Evolutionary conservation across 2,888 invertebrate genomes (phyloP).

Genomic region (Hermaeophaga mercurialis): DNA sequence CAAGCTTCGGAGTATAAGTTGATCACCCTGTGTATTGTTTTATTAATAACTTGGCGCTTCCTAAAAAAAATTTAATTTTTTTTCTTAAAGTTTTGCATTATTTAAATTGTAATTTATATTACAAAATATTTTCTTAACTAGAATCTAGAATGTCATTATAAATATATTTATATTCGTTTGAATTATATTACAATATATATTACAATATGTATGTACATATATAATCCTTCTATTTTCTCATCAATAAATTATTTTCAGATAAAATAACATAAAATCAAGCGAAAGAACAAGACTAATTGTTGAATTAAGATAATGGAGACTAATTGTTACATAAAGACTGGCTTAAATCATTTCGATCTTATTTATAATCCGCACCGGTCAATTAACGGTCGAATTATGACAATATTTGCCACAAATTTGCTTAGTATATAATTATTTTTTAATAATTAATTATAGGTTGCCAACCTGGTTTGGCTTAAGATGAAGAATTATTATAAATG

Average conservation of each 20-base stretch:
- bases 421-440: slow-evolving; percentile 11
- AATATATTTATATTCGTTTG: no score
- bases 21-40: no score
- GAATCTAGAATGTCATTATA: no score
- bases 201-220: no score
- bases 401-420: slow-evolving; percentile 12
- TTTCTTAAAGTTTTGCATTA: no score
- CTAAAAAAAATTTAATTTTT: no score
- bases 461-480: neutral
- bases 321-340: slow-evolving; percentile 33
- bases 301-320: slow-evolving; percentile 32
- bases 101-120: no score
- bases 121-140: no score
- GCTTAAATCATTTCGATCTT: slow-evolving; percentile 29
- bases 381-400: slow-evolving; percentile 27
- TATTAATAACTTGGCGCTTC: no score
- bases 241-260: slow-evolving; percentile 1
- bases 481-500: no score
- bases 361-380: slow-evolving; percentile 30
- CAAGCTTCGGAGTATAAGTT: no score
- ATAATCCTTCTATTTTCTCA: neutral
- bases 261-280: slow-evolving; percentile 5
- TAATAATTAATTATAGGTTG: slow-evolving; percentile 9
- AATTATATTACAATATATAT: no score
- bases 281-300: slow-evolving; percentile 22